Evolutionary conservation across 1,140 invertebrate species (phyloP), one percentile per base, ranked within the genome.

Genomic region (Psilanteris sp.): DNA sequence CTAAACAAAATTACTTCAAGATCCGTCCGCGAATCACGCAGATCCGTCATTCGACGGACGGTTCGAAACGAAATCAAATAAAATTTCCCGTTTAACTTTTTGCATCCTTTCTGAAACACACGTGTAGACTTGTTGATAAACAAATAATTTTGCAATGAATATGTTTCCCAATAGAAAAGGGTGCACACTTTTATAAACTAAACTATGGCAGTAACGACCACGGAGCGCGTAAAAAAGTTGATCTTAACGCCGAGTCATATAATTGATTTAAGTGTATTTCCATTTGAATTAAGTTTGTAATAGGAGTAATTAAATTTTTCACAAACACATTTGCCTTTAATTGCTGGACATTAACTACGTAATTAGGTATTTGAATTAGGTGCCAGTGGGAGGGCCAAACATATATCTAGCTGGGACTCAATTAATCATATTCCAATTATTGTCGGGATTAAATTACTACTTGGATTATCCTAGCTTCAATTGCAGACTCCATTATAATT

Each of bases 351-450:
- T 73, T 64, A 73, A 73, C 43, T 52, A 59, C 61, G 52, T 73
- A 66, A 73, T 66, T 73, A 73, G 70, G 52, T 59, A 66, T 73
- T 59, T 59, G 59, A 73, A 66, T 66, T 57, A 41, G 52, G 59
- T 52, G 16, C 59, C 70, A 18, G 29, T 37, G 59, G 59, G 61
- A 59, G 70, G 48, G 4, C 24, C 70, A 27, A 73, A 66, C 52
- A 54, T 66, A 73, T 18, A 66, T 66, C 31, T 52, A 36, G 22
- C n/a, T 10, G 10, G 32, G 70, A 66, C 61, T 73, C 70, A 73
- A 66, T 73, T 73, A 73, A 73, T 73, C 70, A 73, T 73, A 73
- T 73, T 73, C 70, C 70, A 73, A 73, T 73, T 73, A 73, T 73
- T 73, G 52, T 52, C 59, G 2, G 52, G 36, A 73, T 73, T 66